Base-by-base conservation (phyloP, 2,888 invertebrate species). In the Petrolisthes cinctipes region DNA sequence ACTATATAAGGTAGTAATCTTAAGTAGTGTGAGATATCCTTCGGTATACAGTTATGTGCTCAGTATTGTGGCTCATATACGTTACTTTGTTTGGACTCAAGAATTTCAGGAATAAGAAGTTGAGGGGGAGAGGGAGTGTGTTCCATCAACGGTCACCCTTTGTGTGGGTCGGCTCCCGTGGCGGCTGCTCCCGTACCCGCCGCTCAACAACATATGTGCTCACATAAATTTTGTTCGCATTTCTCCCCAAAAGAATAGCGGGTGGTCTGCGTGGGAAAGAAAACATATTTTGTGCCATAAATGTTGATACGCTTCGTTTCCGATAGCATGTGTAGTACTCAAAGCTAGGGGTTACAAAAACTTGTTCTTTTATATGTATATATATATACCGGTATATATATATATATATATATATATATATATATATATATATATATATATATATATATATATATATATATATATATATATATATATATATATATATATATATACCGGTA, bases 221-320 rank as follows among this genome's bases (percentile, higher is more conserved):
- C 81, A 81, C 85, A 85, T 85, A 85, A 85, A 85, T 81, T 85
- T 85, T 73, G 23, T 14, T 85, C 85, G 68, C 68, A 85, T 85
- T 85, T 85, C 83, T 57, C 66, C 81, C 85, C 73, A 85, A 81
- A 80, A 81, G 85, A 85, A 68, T 80, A 57, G 73, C 51, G 68
- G 53, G 20, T 71, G 85, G 20, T 20, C 71, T 23, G 53, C 85
- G 73, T 85, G 85, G 85, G 85, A 85, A 85, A 83, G 71, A 71
- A 71, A 71, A 71, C 71, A 71, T 71, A 71, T n/a, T 6, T 17
- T 75, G 6, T 4, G 23, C 53, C 20, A 82, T n/a, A 53, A 9
- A 53, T 6, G 11, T 17, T 57, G n/a, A 83, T 57, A 75, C 5
- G 37, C 37, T 37, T 37, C 37, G 2, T 37, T 37, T 37, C 37